Percentiles rank a stretch among this genome's conserved stretches.
Evolutionary conservation across 2,797 vertebrate species (phyloP).

Genomic region (Fistularia tabacaria): DNA sequence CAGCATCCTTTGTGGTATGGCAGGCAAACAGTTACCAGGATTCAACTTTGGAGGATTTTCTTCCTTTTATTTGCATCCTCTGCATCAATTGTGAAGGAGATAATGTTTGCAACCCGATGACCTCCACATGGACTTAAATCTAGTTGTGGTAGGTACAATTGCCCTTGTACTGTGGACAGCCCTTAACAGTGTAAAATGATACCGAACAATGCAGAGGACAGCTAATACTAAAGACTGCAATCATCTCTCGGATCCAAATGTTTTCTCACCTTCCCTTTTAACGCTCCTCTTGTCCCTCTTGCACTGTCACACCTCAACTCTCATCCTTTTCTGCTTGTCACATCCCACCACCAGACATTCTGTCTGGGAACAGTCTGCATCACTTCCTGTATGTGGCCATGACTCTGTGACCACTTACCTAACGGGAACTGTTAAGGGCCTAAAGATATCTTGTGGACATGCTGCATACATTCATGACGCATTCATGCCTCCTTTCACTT

Average conservation of each 20-base stretch:
- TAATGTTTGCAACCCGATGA: too few species aligned
- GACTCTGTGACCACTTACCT: constrained; percentile 38
- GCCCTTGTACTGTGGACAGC: neutral
- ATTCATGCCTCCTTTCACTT: constrained; percentile 43
- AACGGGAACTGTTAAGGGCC: constrained; percentile 42
- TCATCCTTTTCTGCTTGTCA: constrained; percentile 60
- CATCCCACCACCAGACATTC: constrained; percentile 65
- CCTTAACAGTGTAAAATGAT: neutral
- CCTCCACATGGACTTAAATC: too few species aligned
- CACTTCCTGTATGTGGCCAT: constrained; percentile 51
- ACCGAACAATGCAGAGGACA: neutral
- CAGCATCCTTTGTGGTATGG: too few species aligned
- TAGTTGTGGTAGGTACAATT: too few species aligned
- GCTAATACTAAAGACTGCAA: constrained; percentile 14
- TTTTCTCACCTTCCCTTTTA: constrained; percentile 55
- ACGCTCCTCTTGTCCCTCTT: constrained; percentile 48
- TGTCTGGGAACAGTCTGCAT: constrained; percentile 59
- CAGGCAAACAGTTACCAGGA: too few species aligned
- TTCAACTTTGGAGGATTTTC: too few species aligned
- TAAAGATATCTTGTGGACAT: constrained; percentile 30
- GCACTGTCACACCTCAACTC: constrained; percentile 59
- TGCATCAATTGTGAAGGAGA: too few species aligned
- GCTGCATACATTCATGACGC: constrained; percentile 31
- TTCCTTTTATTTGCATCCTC: too few species aligned
- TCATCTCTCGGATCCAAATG: constrained; percentile 26